phyloP scores from a whole-genome alignment of 1,140 invertebrate species.

The Anoplophora glabripennis region DNA sequence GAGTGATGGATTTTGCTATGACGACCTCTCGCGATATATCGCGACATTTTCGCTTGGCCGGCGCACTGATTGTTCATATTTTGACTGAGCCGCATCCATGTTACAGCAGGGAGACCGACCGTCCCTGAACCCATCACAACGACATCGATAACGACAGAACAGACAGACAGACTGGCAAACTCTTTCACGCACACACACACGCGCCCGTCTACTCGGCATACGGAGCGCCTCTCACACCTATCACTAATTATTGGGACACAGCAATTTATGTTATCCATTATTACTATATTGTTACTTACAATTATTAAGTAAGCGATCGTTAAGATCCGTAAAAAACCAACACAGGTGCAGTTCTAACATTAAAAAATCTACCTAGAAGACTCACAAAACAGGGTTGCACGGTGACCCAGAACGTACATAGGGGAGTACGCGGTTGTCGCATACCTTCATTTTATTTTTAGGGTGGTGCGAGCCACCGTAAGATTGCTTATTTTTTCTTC shows the following conservation, averaged over 20 bases:
- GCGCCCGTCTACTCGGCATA: slow-evolving; percentile 3
- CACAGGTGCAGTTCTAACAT: slow-evolving; percentile 22
- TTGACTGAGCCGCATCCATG: slow-evolving; percentile 15
- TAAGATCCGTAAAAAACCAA: slow-evolving; percentile 26
- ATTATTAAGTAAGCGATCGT: slow-evolving; percentile 23
- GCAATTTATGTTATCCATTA: slow-evolving; percentile 35
- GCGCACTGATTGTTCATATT: neutral
- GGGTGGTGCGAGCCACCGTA: no score
- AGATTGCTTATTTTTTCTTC: no score
- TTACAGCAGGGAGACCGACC: slow-evolving; percentile 39
- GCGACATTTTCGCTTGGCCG: neutral
- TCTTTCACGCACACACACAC: slow-evolving; percentile 21
- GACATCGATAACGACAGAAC: slow-evolving; percentile 32
- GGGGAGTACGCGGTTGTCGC: no score
- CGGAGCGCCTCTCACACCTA: slow-evolving; percentile 36
- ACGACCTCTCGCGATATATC: neutral
- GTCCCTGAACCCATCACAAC: slow-evolving; percentile 34
- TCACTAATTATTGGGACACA: slow-evolving; percentile 50
- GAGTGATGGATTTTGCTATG: no score
- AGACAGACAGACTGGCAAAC: slow-evolving; percentile 12
- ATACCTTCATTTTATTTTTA: no score
- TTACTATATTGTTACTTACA: slow-evolving; percentile 32
- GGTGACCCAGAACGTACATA: no score
- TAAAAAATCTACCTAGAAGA: slow-evolving; percentile 29
- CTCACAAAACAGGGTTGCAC: slow-evolving; percentile 8